Evolutionary conservation across 2,113 vertebrate genomes (phyloP), one percentile per base, ranked within the genome.

Genomic region (Corvus cornix): DNA sequence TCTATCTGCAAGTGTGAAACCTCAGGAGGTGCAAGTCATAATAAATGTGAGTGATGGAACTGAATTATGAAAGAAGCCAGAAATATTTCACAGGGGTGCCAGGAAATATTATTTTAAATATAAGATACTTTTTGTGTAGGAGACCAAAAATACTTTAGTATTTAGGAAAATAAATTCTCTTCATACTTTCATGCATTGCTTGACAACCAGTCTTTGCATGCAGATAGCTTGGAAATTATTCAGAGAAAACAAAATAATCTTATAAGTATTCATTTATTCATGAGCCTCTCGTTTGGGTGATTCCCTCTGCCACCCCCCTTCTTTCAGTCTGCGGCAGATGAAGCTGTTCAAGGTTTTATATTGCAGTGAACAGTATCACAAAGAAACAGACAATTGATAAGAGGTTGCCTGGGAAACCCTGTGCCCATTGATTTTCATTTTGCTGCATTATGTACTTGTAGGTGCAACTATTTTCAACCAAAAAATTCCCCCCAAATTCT

Each of bases 371-470:
- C 35, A 51, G 28, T 59, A 69, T 93, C 49, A 70, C 89, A 6
- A 22, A 63, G 90, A 91, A 55, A 41, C 49, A 91, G 76, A 41
- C 69, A 66, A 37, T 48, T 76, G 79, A 53, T 87, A 92, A 78
- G 66, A 60, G 93, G 92, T 97, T 97, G 94, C 91, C 91, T 84
- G 93, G 97, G 96, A 98, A 98, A 97, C 90, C 81, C 43, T 52
- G 37, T 58, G 52, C 64, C 83, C 68, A 49, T 9, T 74, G 87
- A 94, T 94, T 94, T 81, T 87, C 15, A 55, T 96, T 97, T 96
- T 90, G 59, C 76, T 96, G 92, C 94, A 89, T 94, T 94, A 88
- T 75, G 77, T n/a, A 19, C 24, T 89, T 76, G 18, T 64, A 83
- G 88, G 33, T 79, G 44, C 39, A 73, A 78, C 82, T 75, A 81